These are phyloP conservation scores for Synanthedon formicaeformis DNA, from an alignment of 2,888 invertebrate genomes.

Conservation along the genomic window DNA sequence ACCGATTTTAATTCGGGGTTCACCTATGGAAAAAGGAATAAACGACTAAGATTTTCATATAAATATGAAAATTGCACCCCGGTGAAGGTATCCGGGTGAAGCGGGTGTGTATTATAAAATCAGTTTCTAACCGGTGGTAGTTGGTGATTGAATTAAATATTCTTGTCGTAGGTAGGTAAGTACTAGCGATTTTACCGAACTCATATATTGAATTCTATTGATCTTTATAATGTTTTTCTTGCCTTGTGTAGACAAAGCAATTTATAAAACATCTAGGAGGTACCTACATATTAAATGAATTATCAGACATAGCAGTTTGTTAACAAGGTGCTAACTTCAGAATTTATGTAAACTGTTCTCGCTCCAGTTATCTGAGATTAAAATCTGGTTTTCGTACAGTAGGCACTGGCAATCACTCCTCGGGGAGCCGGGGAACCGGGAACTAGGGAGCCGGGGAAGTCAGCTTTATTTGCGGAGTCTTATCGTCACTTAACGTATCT, in stretches of 20 bases:
- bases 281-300: conserved; percentile 48
- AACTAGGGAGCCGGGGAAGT: conserved; percentile 33
- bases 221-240: not conserved
- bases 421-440: conserved; percentile 29
- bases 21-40: no score
- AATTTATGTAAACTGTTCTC: conserved; percentile 69
- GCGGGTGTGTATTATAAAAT: no score
- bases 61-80: no score
- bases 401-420: conserved; percentile 61
- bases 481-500: conserved; percentile 62
- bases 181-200: not conserved
- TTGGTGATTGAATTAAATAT: not conserved
- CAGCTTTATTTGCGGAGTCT: conserved; percentile 52
- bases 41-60: no score
- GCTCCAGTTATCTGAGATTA: conserved; percentile 65
- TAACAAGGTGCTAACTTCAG: conserved; percentile 65
- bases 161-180: no score
- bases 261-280: conserved; percentile 14
- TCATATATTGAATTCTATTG: not conserved
- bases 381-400: conserved; percentile 55
- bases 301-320: conserved; percentile 64
- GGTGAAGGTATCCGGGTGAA: no score
- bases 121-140: no score
- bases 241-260: not conserved
- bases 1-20: no score